A percentile compares a stretch with the other conserved stretches of the same genome.
phyloP scores from a whole-genome alignment of 2,888 invertebrate genomes.

The Athetis lepigone region DNA sequence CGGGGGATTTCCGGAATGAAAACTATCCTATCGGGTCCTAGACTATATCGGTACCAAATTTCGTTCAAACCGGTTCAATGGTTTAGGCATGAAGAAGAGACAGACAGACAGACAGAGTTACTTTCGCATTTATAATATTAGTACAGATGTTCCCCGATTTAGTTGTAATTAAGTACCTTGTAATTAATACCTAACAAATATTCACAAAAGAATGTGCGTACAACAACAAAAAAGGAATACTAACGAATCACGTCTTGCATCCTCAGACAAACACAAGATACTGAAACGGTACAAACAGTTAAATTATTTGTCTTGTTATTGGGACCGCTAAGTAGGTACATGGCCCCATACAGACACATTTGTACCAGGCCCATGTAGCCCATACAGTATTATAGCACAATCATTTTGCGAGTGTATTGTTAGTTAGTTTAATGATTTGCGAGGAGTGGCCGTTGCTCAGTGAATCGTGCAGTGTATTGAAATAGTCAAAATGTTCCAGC shows the following conservation, averaged over 20 bases:
- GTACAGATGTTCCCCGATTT: no score
- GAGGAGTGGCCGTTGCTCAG: constrained; percentile 58
- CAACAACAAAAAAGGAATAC: not conserved
- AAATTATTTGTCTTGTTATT: constrained; percentile 25
- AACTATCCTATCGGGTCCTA: no score
- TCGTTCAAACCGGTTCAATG: no score
- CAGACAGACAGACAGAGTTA: no score
- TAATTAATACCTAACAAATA: no score
- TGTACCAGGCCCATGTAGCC: constrained; percentile 36
- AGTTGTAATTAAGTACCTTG: no score
- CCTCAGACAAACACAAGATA: constrained; percentile 5
- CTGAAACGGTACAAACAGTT: constrained; percentile 29
- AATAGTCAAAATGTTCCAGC: constrained; percentile 62
- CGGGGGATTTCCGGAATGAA: no score
- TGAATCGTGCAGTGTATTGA: constrained; percentile 42
- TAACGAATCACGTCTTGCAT: not conserved
- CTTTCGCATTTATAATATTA: no score
- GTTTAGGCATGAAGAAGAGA: no score
- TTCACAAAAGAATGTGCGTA: no score
- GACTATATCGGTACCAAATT: no score
- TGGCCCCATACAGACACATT: constrained; percentile 23
- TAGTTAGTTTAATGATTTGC: constrained; percentile 59
- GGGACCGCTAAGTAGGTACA: constrained; percentile 19
- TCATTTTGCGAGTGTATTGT: constrained; percentile 61
- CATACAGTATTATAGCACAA: constrained; percentile 54